Evolutionary conservation across 2,888 invertebrate genomes (phyloP), one percentile per base, ranked within the genome.

Genomic region (Idaea biselata): DNA sequence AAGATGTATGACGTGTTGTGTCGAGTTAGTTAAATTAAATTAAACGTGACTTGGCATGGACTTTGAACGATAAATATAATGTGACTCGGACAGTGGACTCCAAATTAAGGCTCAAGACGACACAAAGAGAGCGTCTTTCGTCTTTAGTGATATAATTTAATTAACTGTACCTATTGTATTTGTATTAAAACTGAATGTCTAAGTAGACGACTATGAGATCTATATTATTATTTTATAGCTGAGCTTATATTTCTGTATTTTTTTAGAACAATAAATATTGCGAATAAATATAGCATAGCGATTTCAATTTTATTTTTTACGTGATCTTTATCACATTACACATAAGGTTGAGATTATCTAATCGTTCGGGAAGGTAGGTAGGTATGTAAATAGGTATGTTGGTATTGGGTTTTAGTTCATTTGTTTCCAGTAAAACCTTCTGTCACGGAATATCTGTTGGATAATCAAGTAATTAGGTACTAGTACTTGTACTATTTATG

Each of bases 1-100:
- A 89, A 86, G 62, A 87, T 87, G 78, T 93, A 91, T 33, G 92
- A 93, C 60, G 91, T 92, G 1, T 66, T 92, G 18, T 89, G 91
- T 63, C 76, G 90, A 58, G 72, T 86, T 25, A 86, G 89, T 73
- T 89, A 84, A 76, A 18, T 58, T 18, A 31, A 11, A 44, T 44
- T 44, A 2, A 3, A 14, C 44, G 7, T 44, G 44, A 11, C 44
- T 44, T 11, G 44, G 44, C n/a, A n/a, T 55, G 16, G 55, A 55
- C 55, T 17, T 16, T 17, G 6, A 55, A 55, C 1, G 17, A 16
- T 16, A n/a, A n/a, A n/a, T n/a, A n/a, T 14, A 53, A 53, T 53
- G n/a, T 53, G 53, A 53, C 6, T 2, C 14, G 53, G 53, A 53
- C 25, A 53, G 53, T 16, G n/a, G 53, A 53, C n/a, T 53, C n/a